These are phyloP conservation scores for Thymallus thymallus DNA, from an alignment of 2,113 vertebrate genomes.

Conservation along the genomic window DNA sequence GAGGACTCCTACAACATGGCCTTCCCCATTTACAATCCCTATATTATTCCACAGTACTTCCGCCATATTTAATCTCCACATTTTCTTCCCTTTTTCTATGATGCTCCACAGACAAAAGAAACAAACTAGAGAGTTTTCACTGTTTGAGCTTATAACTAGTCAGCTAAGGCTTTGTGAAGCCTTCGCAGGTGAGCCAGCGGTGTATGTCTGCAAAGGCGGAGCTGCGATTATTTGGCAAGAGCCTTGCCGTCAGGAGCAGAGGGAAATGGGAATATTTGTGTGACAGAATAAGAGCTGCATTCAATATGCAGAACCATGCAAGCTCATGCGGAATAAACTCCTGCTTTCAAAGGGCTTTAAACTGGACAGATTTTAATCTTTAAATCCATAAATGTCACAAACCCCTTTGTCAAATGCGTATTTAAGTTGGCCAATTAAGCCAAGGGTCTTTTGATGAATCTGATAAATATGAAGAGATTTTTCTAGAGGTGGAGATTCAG, in stretches of 20 bases:
- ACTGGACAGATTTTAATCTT: not conserved
- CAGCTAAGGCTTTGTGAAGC: conserved; percentile 16
- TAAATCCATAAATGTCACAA: not conserved
- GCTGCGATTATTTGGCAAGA: conserved; percentile 17
- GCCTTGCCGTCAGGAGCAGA: conserved; percentile 12
- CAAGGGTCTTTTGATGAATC: not conserved
- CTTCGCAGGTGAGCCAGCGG: conserved; percentile 6
- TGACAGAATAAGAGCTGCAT: not conserved
- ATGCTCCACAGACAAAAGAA: not conserved
- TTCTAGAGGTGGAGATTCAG: not conserved
- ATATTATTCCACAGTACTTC: conserved; percentile 43
- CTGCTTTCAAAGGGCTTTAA: not conserved
- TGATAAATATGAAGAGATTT: not conserved
- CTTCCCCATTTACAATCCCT: conserved; percentile 43
- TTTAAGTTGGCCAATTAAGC: not conserved
- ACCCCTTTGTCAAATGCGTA: not conserved
- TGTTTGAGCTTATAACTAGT: conserved; percentile 34
- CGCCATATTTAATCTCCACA: conserved; percentile 38
- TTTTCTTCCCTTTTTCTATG: not conserved
- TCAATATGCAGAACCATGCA: not conserved
- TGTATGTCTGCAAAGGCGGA: conserved; percentile 7
- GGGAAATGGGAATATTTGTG: conserved; percentile 2
- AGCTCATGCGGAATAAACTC: not conserved
- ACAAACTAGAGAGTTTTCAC: conserved; percentile 1
- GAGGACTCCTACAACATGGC: conserved; percentile 37